A percentile compares a stretch with the other conserved stretches of the same genome.
Evolutionary conservation across 1,140 invertebrate genomes (phyloP).

Genomic region (Eulimnadia texana): DNA sequence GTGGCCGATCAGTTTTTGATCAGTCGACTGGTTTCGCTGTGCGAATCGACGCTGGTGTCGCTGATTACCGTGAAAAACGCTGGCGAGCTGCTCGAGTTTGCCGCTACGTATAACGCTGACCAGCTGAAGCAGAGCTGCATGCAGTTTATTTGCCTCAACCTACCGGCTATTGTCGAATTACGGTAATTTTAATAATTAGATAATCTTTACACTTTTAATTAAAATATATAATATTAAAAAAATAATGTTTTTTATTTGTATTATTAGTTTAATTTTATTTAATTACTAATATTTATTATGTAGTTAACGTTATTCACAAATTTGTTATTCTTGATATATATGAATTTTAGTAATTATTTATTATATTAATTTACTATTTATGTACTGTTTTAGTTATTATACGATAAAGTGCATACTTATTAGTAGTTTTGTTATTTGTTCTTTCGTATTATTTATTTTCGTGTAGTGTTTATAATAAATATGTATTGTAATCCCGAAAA

Average conservation of each 20-base stretch:
- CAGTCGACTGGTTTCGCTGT: slow-evolving; percentile 42
- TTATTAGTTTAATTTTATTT: background rate
- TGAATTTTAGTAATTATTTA: too few species aligned
- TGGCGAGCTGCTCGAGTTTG: slow-evolving; percentile 47
- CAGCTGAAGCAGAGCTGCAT: slow-evolving; percentile 50
- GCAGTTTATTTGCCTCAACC: slow-evolving; percentile 52
- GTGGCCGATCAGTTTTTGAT: slow-evolving; percentile 54
- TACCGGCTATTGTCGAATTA: slow-evolving; percentile 47
- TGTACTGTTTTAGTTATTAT: too few species aligned
- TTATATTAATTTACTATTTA: too few species aligned
- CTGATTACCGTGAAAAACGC: slow-evolving; percentile 51
- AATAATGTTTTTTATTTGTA: background rate
- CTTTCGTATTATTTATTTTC: too few species aligned
- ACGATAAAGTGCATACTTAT: too few species aligned
- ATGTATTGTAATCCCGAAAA: too few species aligned
- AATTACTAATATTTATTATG: too few species aligned
- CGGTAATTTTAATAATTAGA: slow-evolving; percentile 25
- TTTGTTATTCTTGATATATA: too few species aligned
- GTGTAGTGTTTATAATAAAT: too few species aligned
- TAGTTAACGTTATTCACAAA: too few species aligned
- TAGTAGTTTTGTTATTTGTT: too few species aligned
- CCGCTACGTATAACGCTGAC: slow-evolving; percentile 45
- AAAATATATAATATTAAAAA: background rate
- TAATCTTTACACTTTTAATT: background rate
- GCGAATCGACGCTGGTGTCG: slow-evolving; percentile 43